Conservation (phyloP, 2,888 invertebrate genomes). For the Thyatira batis region DNA sequence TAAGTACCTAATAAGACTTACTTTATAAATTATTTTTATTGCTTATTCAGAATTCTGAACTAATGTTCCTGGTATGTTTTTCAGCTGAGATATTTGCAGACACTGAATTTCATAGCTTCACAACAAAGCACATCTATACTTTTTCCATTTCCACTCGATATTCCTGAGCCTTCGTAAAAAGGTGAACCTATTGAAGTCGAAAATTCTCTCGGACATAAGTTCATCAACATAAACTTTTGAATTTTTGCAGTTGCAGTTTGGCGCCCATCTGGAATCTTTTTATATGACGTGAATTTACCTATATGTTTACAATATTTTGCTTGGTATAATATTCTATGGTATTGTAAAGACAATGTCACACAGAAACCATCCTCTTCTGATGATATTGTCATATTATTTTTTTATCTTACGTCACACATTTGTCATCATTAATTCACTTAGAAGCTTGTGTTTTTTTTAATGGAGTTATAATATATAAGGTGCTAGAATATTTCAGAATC, state of each 20-base stretch:
- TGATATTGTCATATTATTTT: background rate
- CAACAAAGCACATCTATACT: conserved; percentile 47
- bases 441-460: too few relatives aligned
- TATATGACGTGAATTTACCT: too few relatives aligned
- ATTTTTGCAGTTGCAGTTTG: too few relatives aligned
- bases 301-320: too few relatives aligned
- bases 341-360: too few relatives aligned
- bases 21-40: background rate
- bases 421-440: background rate
- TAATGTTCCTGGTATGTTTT: conserved; percentile 24
- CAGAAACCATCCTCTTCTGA: too few relatives aligned
- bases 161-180: conserved; percentile 24
- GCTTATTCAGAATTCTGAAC: background rate
- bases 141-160: conserved; percentile 58
- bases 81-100: conserved; percentile 61
- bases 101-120: conserved; percentile 49
- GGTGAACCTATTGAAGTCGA: background rate
- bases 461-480: too few relatives aligned
- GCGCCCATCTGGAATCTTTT: too few relatives aligned
- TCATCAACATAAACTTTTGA: too few relatives aligned
- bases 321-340: too few relatives aligned
- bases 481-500: background rate
- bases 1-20: conserved; percentile 46
- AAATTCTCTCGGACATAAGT: too few relatives aligned
- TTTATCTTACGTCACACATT: background rate